Evolutionary conservation across 1,140 invertebrate species (phyloP).

Genomic region (Apocrypta bakeri): DNA sequence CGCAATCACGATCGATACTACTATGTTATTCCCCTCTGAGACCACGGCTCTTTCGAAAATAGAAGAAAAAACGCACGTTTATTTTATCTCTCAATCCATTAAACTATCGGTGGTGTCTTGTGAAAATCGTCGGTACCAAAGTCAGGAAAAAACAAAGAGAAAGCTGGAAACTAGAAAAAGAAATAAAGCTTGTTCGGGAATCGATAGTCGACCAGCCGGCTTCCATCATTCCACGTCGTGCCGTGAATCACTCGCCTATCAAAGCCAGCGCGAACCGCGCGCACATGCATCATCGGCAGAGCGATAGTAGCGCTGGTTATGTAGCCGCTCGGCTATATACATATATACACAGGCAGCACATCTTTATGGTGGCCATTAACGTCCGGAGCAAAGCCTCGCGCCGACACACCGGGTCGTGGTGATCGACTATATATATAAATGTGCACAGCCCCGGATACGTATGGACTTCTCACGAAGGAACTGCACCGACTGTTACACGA

Average conservation of each 20-base stretch:
- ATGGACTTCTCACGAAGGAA: background rate
- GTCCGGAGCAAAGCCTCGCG: constrained; percentile 53
- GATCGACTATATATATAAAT: background rate
- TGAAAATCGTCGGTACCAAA: background rate
- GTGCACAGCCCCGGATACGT: background rate
- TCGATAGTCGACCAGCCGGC: background rate
- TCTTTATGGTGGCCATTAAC: constrained; percentile 61
- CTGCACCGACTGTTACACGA: background rate
- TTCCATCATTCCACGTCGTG: background rate
- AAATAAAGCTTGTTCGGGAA: too few relatives aligned
- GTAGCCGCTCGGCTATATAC: background rate
- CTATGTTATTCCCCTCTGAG: too few relatives aligned
- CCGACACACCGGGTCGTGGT: background rate
- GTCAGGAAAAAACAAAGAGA: background rate
- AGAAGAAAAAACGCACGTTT: background rate
- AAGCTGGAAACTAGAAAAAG: background rate
- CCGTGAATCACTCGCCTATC: constrained; percentile 32
- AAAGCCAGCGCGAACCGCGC: constrained; percentile 14
- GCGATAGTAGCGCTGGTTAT: constrained; percentile 1
- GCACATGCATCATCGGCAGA: constrained; percentile 43
- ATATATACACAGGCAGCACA: constrained; percentile 15
- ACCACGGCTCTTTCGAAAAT: too few relatives aligned
- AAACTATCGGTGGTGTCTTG: background rate
- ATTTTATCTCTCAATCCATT: background rate
- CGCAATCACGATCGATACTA: too few relatives aligned